Conservation (phyloP, 2,888 invertebrate species). For the Lasioglossum figueresi region DNA sequence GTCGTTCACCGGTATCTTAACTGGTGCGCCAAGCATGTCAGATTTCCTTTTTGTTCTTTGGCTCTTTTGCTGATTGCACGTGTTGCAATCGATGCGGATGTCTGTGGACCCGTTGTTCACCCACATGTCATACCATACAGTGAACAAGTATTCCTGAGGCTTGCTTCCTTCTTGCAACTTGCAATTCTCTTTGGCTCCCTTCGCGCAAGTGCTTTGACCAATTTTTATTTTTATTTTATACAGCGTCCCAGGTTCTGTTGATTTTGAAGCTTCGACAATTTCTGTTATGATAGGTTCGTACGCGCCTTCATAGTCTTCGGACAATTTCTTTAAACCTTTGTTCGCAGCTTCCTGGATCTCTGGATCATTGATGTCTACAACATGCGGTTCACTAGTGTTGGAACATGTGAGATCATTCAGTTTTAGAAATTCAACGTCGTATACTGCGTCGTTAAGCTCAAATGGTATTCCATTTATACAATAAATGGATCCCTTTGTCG, state of each 20-base stretch:
- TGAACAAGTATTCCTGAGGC: constrained; percentile 82
- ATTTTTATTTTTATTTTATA: constrained; percentile 87
- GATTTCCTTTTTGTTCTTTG: neutral
- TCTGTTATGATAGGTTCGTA: constrained; percentile 79
- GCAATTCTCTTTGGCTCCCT: constrained; percentile 76
- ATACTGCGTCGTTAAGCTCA: too few species aligned
- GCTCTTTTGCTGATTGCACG: neutral
- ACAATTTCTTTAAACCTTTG: constrained; percentile 68
- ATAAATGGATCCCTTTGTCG: constrained; percentile 69
- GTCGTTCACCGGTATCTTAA: constrained; percentile 54
- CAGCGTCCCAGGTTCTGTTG: constrained; percentile 86
- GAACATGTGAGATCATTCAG: too few species aligned
- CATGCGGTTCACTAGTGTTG: constrained; percentile 34
- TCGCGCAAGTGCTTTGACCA: constrained; percentile 86
- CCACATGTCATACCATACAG: neutral
- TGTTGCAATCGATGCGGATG: neutral
- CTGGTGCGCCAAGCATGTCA: constrained; percentile 58
- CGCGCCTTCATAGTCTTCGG: constrained; percentile 61
- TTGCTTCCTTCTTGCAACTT: constrained; percentile 74
- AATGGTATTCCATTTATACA: too few species aligned
- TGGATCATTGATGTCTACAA: constrained; percentile 60
- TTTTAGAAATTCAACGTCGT: too few species aligned
- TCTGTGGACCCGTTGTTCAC: neutral
- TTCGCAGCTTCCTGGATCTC: constrained; percentile 62
- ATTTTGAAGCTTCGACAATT: constrained; percentile 84